phyloP scores from a whole-genome alignment of 2,113 vertebrate genomes.

The Ploceus nigricollis region DNA sequence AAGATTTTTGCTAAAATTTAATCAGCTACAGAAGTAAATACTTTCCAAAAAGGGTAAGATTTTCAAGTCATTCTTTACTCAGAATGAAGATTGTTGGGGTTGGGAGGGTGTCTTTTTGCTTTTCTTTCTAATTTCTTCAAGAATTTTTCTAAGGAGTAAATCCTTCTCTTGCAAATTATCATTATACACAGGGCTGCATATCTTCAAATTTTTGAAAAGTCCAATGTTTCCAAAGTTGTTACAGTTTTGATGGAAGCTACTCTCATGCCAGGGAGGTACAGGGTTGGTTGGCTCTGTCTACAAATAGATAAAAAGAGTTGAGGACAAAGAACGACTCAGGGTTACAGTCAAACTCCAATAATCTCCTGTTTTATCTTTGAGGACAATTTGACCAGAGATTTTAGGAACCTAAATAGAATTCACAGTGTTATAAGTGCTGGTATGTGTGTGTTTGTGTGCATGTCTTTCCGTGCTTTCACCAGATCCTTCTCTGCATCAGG shows the following conservation, averaged over 20 bases:
- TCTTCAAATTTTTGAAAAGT: not conserved
- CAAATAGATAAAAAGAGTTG: not conserved
- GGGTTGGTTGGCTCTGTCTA: not conserved
- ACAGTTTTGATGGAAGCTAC: not conserved
- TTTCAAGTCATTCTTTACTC: not conserved
- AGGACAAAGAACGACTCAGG: not conserved
- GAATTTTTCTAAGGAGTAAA: not conserved
- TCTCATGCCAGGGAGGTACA: not conserved
- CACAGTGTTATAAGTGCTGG: not conserved
- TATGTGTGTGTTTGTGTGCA: not conserved
- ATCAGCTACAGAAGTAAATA: not conserved
- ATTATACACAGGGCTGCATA: not conserved
- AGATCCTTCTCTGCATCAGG: not conserved
- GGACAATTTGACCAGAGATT: not conserved
- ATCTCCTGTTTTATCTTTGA: not conserved
- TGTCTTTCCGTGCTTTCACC: constrained; percentile 31
- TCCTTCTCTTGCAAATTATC: not conserved
- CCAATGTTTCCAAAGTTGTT: not conserved
- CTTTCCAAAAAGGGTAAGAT: not conserved
- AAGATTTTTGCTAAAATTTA: not conserved
- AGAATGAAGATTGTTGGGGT: not conserved
- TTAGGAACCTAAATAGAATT: not conserved
- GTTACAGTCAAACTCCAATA: not conserved
- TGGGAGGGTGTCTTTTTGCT: not conserved
- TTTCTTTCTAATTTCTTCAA: not conserved